Evolutionary conservation across 2,113 vertebrate species (phyloP).

Genomic region (Cryptomyrus ogoouensis): DNA sequence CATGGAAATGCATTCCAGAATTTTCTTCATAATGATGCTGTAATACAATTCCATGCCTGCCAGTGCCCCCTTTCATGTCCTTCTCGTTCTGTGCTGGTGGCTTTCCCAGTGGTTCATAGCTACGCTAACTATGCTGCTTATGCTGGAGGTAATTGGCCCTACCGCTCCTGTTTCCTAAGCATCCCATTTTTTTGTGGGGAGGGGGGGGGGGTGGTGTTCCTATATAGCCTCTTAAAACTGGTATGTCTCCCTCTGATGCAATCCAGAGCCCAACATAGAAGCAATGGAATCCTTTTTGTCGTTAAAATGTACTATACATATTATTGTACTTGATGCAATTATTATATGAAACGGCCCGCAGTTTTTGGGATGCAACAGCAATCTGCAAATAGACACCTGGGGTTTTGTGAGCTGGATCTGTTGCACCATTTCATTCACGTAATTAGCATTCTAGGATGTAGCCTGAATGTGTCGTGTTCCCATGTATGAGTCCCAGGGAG

Average conservation of each 20-base stretch:
- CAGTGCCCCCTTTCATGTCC: neutral
- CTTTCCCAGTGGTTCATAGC: neutral
- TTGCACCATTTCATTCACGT: neutral
- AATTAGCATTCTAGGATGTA: neutral
- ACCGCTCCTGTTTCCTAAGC: conserved; percentile 16
- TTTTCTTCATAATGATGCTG: conserved; percentile 21
- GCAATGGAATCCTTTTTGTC: neutral
- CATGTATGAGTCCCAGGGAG: neutral
- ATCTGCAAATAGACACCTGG: neutral
- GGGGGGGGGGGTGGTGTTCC: neutral
- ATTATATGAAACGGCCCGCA: neutral
- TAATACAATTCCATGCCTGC: conserved; percentile 15
- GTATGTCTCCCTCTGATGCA: neutral
- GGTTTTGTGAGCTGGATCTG: neutral
- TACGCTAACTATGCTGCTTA: neutral
- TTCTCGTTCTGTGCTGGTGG: conserved; percentile 17
- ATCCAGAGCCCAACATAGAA: neutral
- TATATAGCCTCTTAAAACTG: conserved; percentile 8
- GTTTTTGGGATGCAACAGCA: neutral
- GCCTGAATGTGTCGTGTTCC: neutral
- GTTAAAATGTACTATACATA: neutral
- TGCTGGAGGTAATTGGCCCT: conserved; percentile 24
- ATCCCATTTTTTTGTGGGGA: neutral
- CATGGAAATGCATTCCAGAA: conserved; percentile 15
- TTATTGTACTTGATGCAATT: neutral